phyloP scores from a whole-genome alignment of 2,797 vertebrate genomes.

The Spheniscus humboldti region DNA sequence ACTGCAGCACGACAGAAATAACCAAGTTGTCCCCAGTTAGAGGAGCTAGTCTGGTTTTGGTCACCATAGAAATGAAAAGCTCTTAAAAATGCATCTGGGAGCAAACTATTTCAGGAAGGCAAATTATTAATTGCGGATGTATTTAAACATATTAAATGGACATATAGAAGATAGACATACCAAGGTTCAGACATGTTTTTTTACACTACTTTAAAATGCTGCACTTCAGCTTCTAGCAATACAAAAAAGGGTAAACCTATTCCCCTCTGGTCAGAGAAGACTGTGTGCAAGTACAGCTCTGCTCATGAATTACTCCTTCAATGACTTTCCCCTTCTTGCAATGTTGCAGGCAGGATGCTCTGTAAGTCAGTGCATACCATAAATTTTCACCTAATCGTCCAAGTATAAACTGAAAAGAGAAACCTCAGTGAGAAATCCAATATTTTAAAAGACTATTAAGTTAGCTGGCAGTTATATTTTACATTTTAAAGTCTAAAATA shows the following conservation, averaged over 20 bases:
- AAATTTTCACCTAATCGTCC: neutral
- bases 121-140: neutral
- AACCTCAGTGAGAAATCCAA: neutral
- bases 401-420: neutral
- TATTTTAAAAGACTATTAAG: neutral
- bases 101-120: neutral
- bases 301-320: neutral
- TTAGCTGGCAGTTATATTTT: neutral
- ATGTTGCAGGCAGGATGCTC: neutral
- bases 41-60: neutral
- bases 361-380: neutral
- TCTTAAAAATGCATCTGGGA: neutral
- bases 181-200: neutral
- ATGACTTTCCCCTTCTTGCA: neutral
- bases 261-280: neutral
- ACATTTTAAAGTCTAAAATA: neutral
- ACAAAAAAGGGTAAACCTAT: neutral
- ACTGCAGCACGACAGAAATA: no score
- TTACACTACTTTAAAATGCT: neutral
- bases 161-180: neutral
- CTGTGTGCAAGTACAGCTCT: neutral
- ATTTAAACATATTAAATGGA: neutral
- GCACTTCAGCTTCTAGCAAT: neutral
- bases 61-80: neutral
- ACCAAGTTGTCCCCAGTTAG: neutral